Evolutionary conservation across 2,113 vertebrate genomes (phyloP).

Genomic region (Calyptommatus sinebrachiatus): DNA sequence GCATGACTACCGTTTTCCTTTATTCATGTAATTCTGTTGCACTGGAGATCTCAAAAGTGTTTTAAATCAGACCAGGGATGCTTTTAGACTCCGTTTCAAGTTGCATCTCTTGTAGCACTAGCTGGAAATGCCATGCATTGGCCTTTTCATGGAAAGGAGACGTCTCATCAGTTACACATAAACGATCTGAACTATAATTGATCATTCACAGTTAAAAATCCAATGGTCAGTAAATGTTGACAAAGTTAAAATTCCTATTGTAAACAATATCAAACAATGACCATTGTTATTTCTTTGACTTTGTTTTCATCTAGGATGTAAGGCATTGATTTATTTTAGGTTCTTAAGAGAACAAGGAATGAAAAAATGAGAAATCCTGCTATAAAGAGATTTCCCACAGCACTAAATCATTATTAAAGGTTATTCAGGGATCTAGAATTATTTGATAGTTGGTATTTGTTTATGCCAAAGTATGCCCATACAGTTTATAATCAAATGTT

Average conservation of each 20-base stretch:
- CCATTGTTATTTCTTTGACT: background rate
- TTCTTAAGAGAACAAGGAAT: too few species aligned
- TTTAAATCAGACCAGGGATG: too few species aligned
- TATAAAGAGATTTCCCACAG: background rate
- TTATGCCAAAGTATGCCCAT: background rate
- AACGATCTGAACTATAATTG: background rate
- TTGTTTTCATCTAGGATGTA: background rate
- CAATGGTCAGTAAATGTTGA: background rate
- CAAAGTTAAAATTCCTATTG: background rate
- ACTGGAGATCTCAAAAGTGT: too few species aligned
- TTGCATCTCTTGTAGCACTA: too few species aligned
- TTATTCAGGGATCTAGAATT: background rate
- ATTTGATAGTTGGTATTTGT: background rate
- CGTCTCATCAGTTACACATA: too few species aligned
- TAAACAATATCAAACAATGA: background rate
- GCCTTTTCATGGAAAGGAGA: too few species aligned
- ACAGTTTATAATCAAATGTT: background rate
- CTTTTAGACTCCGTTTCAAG: too few species aligned
- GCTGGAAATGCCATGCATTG: too few species aligned
- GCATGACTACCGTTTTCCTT: background rate
- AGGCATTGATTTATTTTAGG: too few species aligned
- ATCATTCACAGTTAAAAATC: background rate
- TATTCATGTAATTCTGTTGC: background rate
- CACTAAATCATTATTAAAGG: rapidly evolving
- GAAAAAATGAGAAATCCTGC: too few species aligned